Conservation (phyloP, 2,113 vertebrate genomes). For the Regulus satrapa region DNA sequence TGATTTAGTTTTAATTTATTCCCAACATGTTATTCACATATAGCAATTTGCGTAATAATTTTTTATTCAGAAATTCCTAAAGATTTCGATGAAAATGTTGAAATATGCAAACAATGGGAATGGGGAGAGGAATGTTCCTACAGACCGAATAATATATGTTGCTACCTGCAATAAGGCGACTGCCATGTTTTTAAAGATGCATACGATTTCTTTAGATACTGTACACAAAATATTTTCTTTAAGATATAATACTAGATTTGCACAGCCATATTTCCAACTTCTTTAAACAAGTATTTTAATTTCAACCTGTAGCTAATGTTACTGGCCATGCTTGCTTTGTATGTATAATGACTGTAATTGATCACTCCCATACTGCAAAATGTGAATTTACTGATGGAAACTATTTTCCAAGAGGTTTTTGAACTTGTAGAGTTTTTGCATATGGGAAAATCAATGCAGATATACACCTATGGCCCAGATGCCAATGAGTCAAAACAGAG, state of each 20-base stretch:
- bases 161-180: background rate
- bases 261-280: background rate
- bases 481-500: background rate
- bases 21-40: accelerated
- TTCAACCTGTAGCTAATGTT: background rate
- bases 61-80: background rate
- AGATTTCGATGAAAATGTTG: background rate
- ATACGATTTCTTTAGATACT: background rate
- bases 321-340: background rate
- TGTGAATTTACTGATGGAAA: background rate
- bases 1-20: background rate
- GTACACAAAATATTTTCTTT: background rate
- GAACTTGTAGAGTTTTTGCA: background rate
- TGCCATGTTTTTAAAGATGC: background rate
- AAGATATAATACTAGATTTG: background rate
- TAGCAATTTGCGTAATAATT: background rate
- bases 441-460: background rate
- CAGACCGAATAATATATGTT: background rate
- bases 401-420: background rate
- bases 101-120: background rate
- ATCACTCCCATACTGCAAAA: background rate
- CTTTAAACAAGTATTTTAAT: background rate
- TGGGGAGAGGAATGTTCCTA: background rate
- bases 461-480: background rate
- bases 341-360: background rate